Evolutionary conservation across 2,888 invertebrate species (phyloP), one percentile per base, ranked within the genome.

Genomic region (Nebria brevicollis): DNA sequence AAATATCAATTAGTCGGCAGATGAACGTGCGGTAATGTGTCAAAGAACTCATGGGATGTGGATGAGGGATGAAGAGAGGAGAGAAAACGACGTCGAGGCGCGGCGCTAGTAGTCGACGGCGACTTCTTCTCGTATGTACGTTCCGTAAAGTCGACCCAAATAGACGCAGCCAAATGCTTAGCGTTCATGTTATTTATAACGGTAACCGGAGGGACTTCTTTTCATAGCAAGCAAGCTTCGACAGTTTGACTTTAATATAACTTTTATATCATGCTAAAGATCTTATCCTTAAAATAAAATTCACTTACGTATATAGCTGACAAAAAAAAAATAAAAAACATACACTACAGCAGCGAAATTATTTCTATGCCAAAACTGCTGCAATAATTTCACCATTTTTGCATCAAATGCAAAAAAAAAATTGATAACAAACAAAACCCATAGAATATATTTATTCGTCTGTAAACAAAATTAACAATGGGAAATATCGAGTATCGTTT

Each of bases 101-200:
- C 70, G 70, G 70, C 70, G 70, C 70, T 70, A 70, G 70, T 70
- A 54, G 54, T 54, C 54, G 54, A 54, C 54, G 54, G 54, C 54
- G 54, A 54, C 54, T 54, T 70, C 70, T 70, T 70, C 34, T 34
- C 34, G 1, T 34, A 34, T 34, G 70, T 70, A 11, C 70, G 70
- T 70, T 70, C 70, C 20, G 70, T 20, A 70, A 25, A 34, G 13
- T 73, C 78, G 78, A 78, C 78, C 78, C 78, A 78, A 73, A 78
- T 73, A 73, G 65, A 77, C 25, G 26, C 15, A 77, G 72, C 78
- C 34, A 73, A 72, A 73, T 73, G 65, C 77, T 72, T 11, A 26
- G 73, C 65, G 72, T 26, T 66, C 41, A 4, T 15, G 72, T 73
- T 78, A 78, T 78, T 78, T 78, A 78, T 78, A 78, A 6, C 78